Percentiles rank a stretch among this genome's conserved stretches.
Conservation (phyloP, 2,888 invertebrate species). For the Volucella bombylans region DNA sequence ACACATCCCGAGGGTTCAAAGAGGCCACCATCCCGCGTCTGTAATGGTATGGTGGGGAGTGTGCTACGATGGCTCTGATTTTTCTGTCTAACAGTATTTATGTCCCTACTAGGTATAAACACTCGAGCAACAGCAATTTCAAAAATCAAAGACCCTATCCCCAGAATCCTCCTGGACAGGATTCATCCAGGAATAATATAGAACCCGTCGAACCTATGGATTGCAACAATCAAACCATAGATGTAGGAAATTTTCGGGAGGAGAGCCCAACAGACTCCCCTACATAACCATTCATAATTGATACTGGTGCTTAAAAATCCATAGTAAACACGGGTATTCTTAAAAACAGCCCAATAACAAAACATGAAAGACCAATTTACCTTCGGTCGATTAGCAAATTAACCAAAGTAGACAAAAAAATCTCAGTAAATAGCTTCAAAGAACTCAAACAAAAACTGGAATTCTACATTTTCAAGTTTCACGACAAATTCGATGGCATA, state of each 20-base stretch:
- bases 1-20: no score
- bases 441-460: neutral
- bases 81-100: no score
- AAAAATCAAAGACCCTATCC: no score
- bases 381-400: no score
- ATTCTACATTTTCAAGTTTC: neutral
- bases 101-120: no score
- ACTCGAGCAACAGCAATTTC: no score
- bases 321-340: conserved; percentile 15
- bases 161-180: conserved; percentile 21
- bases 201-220: conserved; percentile 5
- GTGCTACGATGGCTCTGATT: no score
- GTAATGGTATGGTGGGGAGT: no score
- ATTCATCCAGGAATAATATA: neutral
- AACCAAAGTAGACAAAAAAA: neutral
- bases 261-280: conserved; percentile 19
- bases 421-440: neutral
- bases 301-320: no score
- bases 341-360: conserved; percentile 8
- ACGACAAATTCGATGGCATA: neutral
- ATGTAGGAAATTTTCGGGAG: conserved; percentile 31
- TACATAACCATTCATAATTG: conserved; percentile 22
- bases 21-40: no score
- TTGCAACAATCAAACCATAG: conserved; percentile 23
- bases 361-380: neutral